Evolutionary conservation across 2,113 vertebrate genomes (phyloP).

Genomic region (Chionodraco myersi): DNA sequence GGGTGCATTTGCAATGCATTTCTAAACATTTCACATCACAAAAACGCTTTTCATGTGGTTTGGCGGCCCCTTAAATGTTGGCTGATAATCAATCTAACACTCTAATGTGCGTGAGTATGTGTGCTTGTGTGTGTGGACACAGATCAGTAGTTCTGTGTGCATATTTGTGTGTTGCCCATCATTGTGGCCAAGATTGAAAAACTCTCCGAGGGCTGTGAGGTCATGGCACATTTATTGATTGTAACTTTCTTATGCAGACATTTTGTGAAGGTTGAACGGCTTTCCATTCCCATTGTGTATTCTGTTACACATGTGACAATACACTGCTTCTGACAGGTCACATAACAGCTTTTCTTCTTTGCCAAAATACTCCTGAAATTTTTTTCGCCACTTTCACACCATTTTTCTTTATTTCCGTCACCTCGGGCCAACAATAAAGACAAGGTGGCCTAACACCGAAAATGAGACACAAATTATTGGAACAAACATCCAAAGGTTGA

Average conservation of each 20-base stretch:
- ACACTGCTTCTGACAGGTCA: slow-evolving; percentile 40
- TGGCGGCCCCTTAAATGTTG: not conserved
- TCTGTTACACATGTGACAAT: slow-evolving; percentile 50
- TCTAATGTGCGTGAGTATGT: not conserved
- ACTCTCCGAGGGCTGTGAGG: slow-evolving; percentile 44
- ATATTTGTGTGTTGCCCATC: slow-evolving; percentile 50
- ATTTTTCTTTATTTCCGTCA: not conserved
- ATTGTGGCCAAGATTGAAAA: slow-evolving; percentile 56
- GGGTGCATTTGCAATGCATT: slow-evolving; percentile 3
- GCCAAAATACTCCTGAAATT: slow-evolving; percentile 14
- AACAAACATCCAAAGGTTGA: not conserved
- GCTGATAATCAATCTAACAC: slow-evolving; percentile 9
- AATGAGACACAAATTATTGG: not conserved
- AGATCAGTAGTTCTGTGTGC: slow-evolving; percentile 23
- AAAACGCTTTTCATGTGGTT: slow-evolving; percentile 12
- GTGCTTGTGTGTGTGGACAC: not conserved
- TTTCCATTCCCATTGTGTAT: slow-evolving; percentile 52
- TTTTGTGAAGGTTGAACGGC: slow-evolving; percentile 54
- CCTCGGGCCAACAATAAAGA: not conserved
- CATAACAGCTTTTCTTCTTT: slow-evolving; percentile 20
- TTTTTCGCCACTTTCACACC: not conserved
- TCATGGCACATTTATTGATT: slow-evolving; percentile 65
- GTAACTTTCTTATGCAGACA: slow-evolving; percentile 61
- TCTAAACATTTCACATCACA: slow-evolving; percentile 14
- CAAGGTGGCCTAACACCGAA: not conserved